Conservation (phyloP, 2,797 vertebrate species). For the Rhinogobio ventralis region DNA sequence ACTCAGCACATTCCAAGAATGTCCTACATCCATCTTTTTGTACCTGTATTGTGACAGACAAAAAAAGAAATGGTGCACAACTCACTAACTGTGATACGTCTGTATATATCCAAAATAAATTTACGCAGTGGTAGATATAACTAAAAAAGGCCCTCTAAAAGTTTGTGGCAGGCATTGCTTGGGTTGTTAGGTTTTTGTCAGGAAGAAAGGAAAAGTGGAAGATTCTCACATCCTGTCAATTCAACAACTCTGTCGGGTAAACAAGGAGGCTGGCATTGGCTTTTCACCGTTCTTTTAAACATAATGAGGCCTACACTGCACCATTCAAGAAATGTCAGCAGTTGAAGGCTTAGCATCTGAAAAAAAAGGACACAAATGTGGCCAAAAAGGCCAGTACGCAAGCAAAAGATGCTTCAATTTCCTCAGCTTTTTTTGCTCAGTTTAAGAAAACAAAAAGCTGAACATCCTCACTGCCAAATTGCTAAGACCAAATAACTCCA, state of each 20-base stretch:
- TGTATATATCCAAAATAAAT: not conserved
- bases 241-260: conserved; percentile 16
- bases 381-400: not conserved
- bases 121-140: not conserved
- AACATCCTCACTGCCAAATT: not conserved
- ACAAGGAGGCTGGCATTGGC: conserved; percentile 1
- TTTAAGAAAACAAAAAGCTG: not conserved
- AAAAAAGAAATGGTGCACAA: not conserved
- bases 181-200: not conserved
- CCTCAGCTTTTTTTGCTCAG: not conserved
- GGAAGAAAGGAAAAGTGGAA: conserved; percentile 7
- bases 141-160: conserved; percentile 8
- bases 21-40: conserved; percentile 13
- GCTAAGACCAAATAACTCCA: conserved; percentile 5
- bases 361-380: conserved; percentile 16
- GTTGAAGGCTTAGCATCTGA: conserved; percentile 11
- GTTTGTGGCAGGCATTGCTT: not conserved
- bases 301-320: conserved; percentile 5
- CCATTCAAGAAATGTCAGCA: conserved; percentile 19
- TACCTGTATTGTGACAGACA: conserved; percentile 7
- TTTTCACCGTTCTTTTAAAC: conserved; percentile 5
- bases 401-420: not conserved
- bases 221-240: conserved; percentile 7
- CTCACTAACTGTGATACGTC: not conserved
- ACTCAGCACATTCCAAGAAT: conserved; percentile 18